Evolutionary conservation across 1,140 invertebrate species (phyloP).

Genomic region (Temnothorax longispinosus): DNA sequence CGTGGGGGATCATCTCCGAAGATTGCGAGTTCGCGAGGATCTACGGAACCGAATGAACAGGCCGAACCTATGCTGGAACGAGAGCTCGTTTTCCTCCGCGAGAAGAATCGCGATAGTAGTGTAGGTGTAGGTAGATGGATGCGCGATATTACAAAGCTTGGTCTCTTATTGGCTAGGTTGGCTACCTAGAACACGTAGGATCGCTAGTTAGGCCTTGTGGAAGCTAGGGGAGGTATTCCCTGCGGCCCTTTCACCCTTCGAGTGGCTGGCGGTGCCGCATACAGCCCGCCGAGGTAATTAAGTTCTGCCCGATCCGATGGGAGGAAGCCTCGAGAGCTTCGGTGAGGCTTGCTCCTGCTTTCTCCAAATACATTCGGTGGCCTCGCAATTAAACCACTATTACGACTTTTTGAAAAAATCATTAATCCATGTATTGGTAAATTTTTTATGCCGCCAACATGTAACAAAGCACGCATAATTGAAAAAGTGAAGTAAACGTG

Average conservation of each 20-base stretch:
- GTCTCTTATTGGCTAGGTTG: neutral
- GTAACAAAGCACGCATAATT: neutral
- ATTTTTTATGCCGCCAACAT: neutral
- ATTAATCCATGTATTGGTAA: neutral
- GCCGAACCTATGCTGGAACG: neutral
- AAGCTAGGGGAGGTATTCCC: constrained; percentile 59
- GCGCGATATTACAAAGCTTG: neutral
- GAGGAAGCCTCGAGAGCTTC: constrained; percentile 49
- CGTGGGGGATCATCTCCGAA: neutral
- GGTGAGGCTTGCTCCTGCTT: constrained; percentile 31
- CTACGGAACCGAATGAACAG: neutral
- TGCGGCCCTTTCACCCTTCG: constrained; percentile 60
- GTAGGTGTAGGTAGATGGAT: too few relatives aligned
- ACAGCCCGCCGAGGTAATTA: constrained; percentile 67
- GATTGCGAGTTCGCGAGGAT: neutral
- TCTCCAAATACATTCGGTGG: constrained; percentile 37
- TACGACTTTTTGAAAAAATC: constrained; percentile 33
- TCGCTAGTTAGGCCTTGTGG: constrained; percentile 59
- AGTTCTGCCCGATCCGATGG: constrained; percentile 62
- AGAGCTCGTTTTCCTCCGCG: neutral
- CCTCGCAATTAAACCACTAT: constrained; percentile 54
- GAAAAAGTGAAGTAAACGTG: neutral
- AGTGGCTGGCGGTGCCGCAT: constrained; percentile 52
- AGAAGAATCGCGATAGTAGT: neutral
- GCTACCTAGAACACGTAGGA: constrained; percentile 38